Evolutionary conservation across 2,797 vertebrate species (phyloP), one percentile per base, ranked within the genome.

Genomic region (Sebastes oblongus): DNA sequence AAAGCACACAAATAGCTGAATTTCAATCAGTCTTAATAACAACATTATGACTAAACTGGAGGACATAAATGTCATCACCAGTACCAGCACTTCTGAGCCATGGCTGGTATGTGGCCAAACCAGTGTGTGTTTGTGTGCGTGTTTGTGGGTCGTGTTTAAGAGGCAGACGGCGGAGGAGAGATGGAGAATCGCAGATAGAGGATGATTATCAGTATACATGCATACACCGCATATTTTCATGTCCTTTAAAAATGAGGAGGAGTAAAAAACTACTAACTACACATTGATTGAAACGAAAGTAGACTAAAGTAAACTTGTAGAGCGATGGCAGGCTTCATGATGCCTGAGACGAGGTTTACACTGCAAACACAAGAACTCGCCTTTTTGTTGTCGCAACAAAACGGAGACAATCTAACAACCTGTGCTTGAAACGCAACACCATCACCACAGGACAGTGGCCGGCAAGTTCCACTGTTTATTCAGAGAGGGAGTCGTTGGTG

Each of bases 321-420:
- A 62, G 55, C 1, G 34, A 75, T n/a, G 50, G 42, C 30, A 73
- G 74, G 58, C 59, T 58, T 61, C 71, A 69, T 52, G n/a, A 62
- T 25, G 20, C 3, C 68, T 58, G 27, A 67, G 52, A 84, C 50
- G 12, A 86, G 73, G 89, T 94, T 93, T 92, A 89, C 85, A 92
- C 82, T 93, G 83, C 88, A 93, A 42, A 93, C 92, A 94, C 55
- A 74, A 72, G 73, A 86, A 80, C 80, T 77, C 66, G 22, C 13
- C 69, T 70, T 79, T 54, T 54, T 93, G 92, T 93, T 94, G 84
- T 90, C 88, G 90, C 86, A 94, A 94, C 92, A 94, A 70, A 59
- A 82, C 77, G n/a, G 52, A 85, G 74, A 88, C 84, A 85, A 90
- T 85, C 89, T 86, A 77, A 84, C 83, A 84, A 86, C 75, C 78